Evolutionary conservation across 2,797 vertebrate genomes (phyloP), one percentile per base, ranked within the genome.

Genomic region (Tiaroga cobitis): DNA sequence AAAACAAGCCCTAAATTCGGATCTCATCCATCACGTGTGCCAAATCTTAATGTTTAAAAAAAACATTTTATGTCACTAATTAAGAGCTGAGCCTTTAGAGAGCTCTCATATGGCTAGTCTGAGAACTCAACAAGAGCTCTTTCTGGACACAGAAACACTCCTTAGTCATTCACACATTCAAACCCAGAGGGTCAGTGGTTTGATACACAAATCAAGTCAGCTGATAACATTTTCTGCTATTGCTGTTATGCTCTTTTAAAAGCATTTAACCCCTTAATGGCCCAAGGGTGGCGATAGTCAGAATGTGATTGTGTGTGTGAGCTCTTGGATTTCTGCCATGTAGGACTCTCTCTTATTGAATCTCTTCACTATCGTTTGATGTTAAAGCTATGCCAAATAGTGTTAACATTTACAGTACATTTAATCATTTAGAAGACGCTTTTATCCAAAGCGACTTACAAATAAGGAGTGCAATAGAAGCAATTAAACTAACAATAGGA

Each of bases 141-240:
- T 32, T 34, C 73, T 75, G 73, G 43, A 75, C 18, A 24, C 79
- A 68, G 24, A 68, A 59, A 75, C 21, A 32, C 37, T 49, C 18
- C 1, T 34, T 37, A 56, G 26, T 46, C 54, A 43, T 41, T 84
- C 29, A 51, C 41, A 37, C 29, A 3, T 16, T 39, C 18, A 37
- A 21, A 46, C 72, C 82, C 74, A 5, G 34, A 77, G 74, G 32
- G 43, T 41, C 9, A 0, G 26, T 6, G 32, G 61, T 21, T 77
- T 10, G 43, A 77, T 29, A 29, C 10, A 13, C 6, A 59, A n/a
- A 56, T 21, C n/a, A 13, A 69, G 73, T 78, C 74, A 69, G 34
- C 73, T 83, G 81, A 83, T 83, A 83, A 72, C 68, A n/a, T 72
- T 34, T 43, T 39, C n/a, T 37, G 21, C 34, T 49, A 29, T 65